phyloP scores from a whole-genome alignment of 2,113 vertebrate species.

The Strix uralensis region DNA sequence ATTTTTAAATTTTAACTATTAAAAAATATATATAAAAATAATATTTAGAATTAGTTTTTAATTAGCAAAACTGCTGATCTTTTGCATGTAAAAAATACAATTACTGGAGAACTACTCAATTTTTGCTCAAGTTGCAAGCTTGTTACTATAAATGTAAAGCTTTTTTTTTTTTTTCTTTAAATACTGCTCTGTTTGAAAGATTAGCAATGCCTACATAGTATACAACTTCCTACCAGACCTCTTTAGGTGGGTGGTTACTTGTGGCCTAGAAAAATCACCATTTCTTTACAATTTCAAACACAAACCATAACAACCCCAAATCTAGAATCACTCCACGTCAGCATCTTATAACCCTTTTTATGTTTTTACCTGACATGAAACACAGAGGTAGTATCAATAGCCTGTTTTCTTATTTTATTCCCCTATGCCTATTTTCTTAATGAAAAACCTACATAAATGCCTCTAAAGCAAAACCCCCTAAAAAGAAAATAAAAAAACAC shows the following conservation, averaged over 20 bases:
- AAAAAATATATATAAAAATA: not conserved
- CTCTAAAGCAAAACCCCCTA: not conserved
- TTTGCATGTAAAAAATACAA: not conserved
- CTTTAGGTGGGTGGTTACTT: not conserved
- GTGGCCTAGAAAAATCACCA: not conserved
- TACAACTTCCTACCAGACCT: not conserved
- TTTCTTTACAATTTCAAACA: not conserved
- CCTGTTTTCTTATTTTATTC: not conserved
- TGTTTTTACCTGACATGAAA: not conserved
- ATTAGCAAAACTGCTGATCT: not conserved
- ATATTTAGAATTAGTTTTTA: not conserved
- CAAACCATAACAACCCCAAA: not conserved
- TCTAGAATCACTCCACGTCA: not conserved
- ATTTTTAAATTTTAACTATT: not conserved
- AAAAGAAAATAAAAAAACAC: not conserved
- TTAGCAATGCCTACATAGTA: not conserved
- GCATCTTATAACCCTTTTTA: not conserved
- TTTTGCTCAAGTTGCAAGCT: slow-evolving; percentile 4
- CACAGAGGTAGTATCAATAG: not conserved
- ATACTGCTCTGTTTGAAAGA: not conserved
- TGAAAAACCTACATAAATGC: slow-evolving; percentile 13
- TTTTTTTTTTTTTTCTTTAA: not conserved
- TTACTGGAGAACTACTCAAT: not conserved
- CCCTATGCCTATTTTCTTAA: not conserved
- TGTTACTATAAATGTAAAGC: not conserved